phyloP scores from a whole-genome alignment of 2,888 invertebrate genomes.

The Habrosyne pyritoides region DNA sequence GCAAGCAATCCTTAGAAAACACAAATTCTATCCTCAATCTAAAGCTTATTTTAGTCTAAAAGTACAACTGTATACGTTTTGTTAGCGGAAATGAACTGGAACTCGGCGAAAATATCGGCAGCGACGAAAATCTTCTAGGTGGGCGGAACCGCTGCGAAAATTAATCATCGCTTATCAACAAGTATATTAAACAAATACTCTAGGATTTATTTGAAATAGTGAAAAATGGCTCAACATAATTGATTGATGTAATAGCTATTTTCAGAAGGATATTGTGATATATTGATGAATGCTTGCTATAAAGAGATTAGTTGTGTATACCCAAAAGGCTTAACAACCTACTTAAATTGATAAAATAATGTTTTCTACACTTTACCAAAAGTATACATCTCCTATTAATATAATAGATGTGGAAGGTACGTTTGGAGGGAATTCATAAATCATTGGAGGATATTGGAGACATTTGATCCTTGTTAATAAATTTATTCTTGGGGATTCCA shows the following conservation, averaged over 20 bases:
- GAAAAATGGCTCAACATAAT: background rate
- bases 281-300: background rate
- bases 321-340: too few species aligned
- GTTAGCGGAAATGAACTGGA: background rate
- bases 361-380: background rate
- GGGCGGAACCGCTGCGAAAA: background rate
- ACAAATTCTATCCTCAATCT: too few species aligned
- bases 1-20: too few species aligned
- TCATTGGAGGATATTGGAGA: too few species aligned
- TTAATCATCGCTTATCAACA: conserved; percentile 1
- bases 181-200: background rate
- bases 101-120: background rate
- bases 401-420: too few species aligned
- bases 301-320: too few species aligned
- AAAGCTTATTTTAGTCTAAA: background rate
- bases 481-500: too few species aligned
- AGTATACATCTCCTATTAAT: too few species aligned
- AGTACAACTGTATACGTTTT: background rate
- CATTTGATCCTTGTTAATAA: too few species aligned
- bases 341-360: too few species aligned
- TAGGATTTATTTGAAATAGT: background rate
- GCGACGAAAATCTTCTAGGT: background rate
- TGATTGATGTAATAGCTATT: background rate
- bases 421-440: too few species aligned
- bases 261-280: background rate